These are phyloP conservation scores for Sebastes trivittatus DNA, from an alignment of 2,797 vertebrate species.

Conservation along the genomic window DNA sequence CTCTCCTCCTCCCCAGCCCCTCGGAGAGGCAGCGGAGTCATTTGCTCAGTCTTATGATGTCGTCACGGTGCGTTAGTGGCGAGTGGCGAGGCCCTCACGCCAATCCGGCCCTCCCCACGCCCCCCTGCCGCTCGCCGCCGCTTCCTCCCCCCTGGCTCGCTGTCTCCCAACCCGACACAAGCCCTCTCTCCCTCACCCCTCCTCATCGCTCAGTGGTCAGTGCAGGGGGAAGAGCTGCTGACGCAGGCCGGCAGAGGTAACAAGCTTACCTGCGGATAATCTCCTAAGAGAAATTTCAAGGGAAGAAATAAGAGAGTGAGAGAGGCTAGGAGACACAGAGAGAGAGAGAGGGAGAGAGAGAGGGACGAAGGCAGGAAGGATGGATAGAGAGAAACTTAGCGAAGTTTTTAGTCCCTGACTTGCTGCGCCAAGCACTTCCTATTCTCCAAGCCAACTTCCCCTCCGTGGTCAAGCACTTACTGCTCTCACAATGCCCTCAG, in stretches of 20 bases:
- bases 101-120: conserved; percentile 35
- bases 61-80: conserved; percentile 84
- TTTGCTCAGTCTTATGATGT: conserved; percentile 87
- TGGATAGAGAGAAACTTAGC: conserved; percentile 78
- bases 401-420: conserved; percentile 82
- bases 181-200: conserved; percentile 35
- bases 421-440: conserved; percentile 84
- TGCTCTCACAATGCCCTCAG: conserved; percentile 64
- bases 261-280: conserved; percentile 88
- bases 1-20: conserved; percentile 46
- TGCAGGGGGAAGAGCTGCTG: conserved; percentile 80
- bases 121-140: conserved; percentile 24
- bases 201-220: conserved; percentile 79
- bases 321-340: conserved; percentile 31
- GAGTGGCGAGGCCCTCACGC: conserved; percentile 57
- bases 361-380: conserved; percentile 36
- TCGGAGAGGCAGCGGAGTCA: conserved; percentile 79
- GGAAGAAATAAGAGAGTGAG: conserved; percentile 69
- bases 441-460: conserved; percentile 78
- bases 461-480: conserved; percentile 78
- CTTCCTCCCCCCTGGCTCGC: conserved; percentile 26
- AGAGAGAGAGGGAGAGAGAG: conserved; percentile 25
- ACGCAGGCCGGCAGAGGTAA: conserved; percentile 84
- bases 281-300: conserved; percentile 87
- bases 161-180: conserved; percentile 28